Evolutionary conservation across 1,140 invertebrate species (phyloP).

Genomic region (Cotesia glomerata): DNA sequence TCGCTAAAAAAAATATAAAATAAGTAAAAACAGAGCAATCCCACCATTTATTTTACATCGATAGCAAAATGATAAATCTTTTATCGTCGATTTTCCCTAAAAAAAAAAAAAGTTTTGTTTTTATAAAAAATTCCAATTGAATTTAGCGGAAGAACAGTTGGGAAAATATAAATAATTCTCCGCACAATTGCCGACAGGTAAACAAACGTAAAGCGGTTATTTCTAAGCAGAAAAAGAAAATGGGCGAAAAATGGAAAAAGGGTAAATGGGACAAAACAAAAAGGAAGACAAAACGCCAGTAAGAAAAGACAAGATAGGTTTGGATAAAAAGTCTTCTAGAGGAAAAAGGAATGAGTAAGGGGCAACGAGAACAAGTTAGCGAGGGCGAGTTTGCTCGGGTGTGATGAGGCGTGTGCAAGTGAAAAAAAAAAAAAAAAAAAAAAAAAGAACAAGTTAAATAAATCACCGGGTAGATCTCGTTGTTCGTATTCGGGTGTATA

Average conservation of each 20-base stretch:
- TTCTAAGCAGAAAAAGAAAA: background rate
- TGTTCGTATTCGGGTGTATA: too few relatives aligned
- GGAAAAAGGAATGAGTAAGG: background rate
- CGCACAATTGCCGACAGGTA: background rate
- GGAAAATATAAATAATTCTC: background rate
- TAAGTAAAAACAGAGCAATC: background rate
- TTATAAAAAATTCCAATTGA: background rate
- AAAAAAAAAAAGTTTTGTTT: background rate
- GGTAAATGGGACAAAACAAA: background rate
- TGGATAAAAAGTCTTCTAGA: background rate
- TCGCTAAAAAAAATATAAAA: background rate
- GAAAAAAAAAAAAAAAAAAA: constrained; percentile 44
- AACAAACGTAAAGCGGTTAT: background rate
- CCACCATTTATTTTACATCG: too few relatives aligned
- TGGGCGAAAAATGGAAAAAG: background rate
- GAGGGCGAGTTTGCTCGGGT: constrained; percentile 44
- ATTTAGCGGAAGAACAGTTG: background rate
- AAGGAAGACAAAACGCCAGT: background rate
- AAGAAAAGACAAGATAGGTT: background rate
- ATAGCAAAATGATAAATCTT: background rate
- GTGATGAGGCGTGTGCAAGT: constrained; percentile 49
- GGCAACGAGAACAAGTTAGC: constrained; percentile 22
- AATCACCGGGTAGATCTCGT: constrained; percentile 43
- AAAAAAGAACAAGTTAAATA: constrained; percentile 53
- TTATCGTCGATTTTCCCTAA: background rate